These are phyloP conservation scores for Hedychridium roseum DNA, from an alignment of 2,888 invertebrate genomes.

Conservation along the genomic window DNA sequence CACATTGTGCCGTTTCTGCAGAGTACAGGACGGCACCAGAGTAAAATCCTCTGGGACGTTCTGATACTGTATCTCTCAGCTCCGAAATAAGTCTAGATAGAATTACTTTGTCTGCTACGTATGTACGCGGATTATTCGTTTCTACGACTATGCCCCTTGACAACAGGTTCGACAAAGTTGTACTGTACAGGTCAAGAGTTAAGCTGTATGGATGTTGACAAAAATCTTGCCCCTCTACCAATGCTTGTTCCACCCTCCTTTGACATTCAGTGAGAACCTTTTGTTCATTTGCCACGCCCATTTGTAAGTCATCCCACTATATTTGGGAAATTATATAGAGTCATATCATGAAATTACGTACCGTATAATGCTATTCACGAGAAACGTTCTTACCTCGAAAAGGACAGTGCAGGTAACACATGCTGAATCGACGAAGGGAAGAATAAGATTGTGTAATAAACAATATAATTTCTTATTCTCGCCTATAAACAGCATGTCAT, in stretches of 20 bases:
- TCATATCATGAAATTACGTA: conserved; percentile 36
- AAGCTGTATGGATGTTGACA: conserved; percentile 75
- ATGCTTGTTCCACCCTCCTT: conserved; percentile 67
- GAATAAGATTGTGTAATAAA: conserved; percentile 70
- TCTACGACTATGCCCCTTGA: conserved; percentile 40
- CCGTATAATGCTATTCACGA: conserved; percentile 2
- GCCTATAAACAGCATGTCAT: conserved; percentile 57
- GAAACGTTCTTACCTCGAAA: conserved; percentile 63
- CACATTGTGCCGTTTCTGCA: conserved; percentile 31
- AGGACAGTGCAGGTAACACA: conserved; percentile 65
- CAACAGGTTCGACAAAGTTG: conserved; percentile 48
- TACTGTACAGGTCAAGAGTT: conserved; percentile 70
- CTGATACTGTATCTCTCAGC: conserved; percentile 42
- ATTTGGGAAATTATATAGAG: conserved; percentile 43
- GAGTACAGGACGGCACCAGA: conserved; percentile 37
- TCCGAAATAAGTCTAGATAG: conserved; percentile 38
- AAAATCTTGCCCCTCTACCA: conserved; percentile 46
- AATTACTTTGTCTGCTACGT: conserved; percentile 38
- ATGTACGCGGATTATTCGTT: conserved; percentile 30
- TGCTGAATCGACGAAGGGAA: conserved; percentile 73
- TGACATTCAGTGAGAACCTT: conserved; percentile 69
- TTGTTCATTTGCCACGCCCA: conserved; percentile 61
- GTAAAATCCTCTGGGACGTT: conserved; percentile 45
- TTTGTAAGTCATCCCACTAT: conserved; percentile 48
- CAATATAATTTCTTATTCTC: conserved; percentile 65